These are phyloP conservation scores for Metopolophium dirhodum DNA, from an alignment of 1,140 invertebrate species.

Conservation along the genomic window DNA sequence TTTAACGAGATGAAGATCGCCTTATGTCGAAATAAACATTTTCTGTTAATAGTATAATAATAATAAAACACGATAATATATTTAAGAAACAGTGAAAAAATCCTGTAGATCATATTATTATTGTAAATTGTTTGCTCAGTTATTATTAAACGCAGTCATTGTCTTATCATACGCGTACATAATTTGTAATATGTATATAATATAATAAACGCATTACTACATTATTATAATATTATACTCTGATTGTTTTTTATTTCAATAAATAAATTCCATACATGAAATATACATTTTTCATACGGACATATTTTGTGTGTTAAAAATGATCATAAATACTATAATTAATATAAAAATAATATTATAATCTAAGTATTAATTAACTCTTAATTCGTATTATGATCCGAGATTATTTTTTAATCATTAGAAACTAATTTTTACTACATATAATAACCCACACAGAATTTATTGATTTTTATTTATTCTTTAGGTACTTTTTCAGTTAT, in stretches of 20 bases:
- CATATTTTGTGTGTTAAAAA: neutral
- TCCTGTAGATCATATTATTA: neutral
- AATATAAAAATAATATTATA: neutral
- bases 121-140: constrained; percentile 3
- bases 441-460: neutral
- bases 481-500: neutral
- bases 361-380: neutral
- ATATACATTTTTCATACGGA: neutral
- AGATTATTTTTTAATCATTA: neutral
- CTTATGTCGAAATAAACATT: too few relatives aligned
- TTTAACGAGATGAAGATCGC: too few relatives aligned
- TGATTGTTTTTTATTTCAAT: neutral
- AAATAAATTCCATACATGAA: neutral
- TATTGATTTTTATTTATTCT: neutral
- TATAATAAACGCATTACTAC: neutral
- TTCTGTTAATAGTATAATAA: too few relatives aligned
- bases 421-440: neutral
- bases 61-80: too few relatives aligned
- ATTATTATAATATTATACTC: neutral
- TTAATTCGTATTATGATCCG: too few relatives aligned
- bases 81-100: neutral
- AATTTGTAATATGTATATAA: neutral
- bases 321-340: too few relatives aligned
- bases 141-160: neutral
- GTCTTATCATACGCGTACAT: neutral